Evolutionary conservation across 2,888 invertebrate species (phyloP).

Genomic region (Hirtodrosophila duncani): DNA sequence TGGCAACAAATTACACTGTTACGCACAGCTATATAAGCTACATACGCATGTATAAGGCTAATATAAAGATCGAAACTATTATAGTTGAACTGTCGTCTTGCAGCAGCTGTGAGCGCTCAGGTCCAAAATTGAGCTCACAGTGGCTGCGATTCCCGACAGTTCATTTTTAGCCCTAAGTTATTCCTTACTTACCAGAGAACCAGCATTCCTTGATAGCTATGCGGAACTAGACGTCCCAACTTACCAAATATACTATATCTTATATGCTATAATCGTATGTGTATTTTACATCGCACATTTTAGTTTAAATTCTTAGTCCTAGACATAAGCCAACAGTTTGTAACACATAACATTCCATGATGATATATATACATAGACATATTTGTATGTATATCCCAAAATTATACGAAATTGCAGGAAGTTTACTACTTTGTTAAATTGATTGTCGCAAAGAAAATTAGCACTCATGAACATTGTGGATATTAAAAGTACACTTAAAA

Average conservation of each 20-base stretch:
- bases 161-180: slow-evolving; percentile 9
- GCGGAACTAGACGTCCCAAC: slow-evolving; percentile 46
- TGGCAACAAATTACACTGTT: slow-evolving; percentile 18
- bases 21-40: slow-evolving; percentile 13
- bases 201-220: slow-evolving; percentile 41
- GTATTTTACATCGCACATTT: slow-evolving; percentile 40
- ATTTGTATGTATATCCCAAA: too few relatives aligned
- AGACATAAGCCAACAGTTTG: slow-evolving; percentile 45
- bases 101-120: slow-evolving; percentile 50
- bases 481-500: slow-evolving; percentile 32
- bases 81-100: slow-evolving; percentile 58
- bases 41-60: slow-evolving; percentile 2
- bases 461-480: slow-evolving; percentile 49
- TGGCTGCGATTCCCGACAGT: slow-evolving; percentile 53
- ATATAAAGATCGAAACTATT: neutral
- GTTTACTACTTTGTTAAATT: slow-evolving; percentile 32
- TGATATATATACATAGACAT: slow-evolving; percentile 32
- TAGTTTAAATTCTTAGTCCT: slow-evolving; percentile 48
- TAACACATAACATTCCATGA: slow-evolving; percentile 27
- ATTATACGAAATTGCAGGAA: slow-evolving; percentile 6
- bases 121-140: slow-evolving; percentile 58
- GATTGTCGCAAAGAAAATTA: slow-evolving; percentile 19
- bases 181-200: slow-evolving; percentile 5
- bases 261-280: slow-evolving; percentile 39
- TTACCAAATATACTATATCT: slow-evolving; percentile 64